phyloP scores from a whole-genome alignment of 2,888 invertebrate genomes.

The Suillia variegata region DNA sequence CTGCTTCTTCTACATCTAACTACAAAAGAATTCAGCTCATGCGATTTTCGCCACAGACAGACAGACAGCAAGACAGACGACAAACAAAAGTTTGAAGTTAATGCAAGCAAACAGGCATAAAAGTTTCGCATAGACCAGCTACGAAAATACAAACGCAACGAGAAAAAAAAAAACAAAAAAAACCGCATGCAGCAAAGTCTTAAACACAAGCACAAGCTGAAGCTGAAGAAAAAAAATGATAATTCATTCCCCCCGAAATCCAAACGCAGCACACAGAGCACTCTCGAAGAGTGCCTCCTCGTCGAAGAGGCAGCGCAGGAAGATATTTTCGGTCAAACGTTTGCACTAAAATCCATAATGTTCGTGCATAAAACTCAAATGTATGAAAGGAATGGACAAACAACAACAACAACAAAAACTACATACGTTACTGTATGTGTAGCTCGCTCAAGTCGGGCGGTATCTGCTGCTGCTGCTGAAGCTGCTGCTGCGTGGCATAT shows the following conservation, averaged over 20 bases:
- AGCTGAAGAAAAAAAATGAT: too few relatives aligned
- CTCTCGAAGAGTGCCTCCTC: constrained; percentile 4
- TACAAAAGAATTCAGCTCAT: constrained; percentile 1
- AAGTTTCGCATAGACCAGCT: constrained; percentile 14
- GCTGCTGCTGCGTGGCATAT: background rate
- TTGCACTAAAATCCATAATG: constrained; percentile 38
- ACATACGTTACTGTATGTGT: background rate
- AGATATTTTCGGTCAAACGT: constrained; percentile 15
- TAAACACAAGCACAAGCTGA: background rate
- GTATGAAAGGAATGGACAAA: too few relatives aligned
- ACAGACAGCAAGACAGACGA: constrained; percentile 20
- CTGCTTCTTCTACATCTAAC: background rate
- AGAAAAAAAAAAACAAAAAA: constrained; percentile 26
- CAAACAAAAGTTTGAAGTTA: constrained; percentile 23
- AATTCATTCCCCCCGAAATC: background rate
- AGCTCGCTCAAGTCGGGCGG: background rate
- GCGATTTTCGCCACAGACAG: constrained; percentile 1
- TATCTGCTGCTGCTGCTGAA: background rate
- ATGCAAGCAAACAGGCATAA: constrained; percentile 11
- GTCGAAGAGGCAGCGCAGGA: background rate
- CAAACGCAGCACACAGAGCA: constrained; percentile 35
- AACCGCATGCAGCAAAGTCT: background rate
- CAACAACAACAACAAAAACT: too few relatives aligned
- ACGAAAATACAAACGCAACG: constrained; percentile 20
- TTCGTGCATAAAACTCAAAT: constrained; percentile 20